Evolutionary conservation across 1,140 invertebrate species (phyloP), one percentile per base, ranked within the genome.

Genomic region (Euwallacea fornicatus): DNA sequence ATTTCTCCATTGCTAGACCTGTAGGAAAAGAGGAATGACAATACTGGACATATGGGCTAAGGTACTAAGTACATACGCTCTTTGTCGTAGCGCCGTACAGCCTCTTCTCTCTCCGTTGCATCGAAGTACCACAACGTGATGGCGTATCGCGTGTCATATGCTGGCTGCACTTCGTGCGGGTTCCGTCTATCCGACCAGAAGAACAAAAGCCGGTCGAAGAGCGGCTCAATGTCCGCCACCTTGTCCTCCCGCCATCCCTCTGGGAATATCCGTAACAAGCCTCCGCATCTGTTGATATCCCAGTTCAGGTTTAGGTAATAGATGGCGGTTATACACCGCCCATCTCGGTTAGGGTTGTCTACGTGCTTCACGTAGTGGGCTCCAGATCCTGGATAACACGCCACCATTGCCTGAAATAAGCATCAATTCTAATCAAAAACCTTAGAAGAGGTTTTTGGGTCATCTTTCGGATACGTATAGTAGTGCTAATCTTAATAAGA

Each of bases 51-150:
- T 4, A 33, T 4, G 21, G 42, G 10, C 42, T 41, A 61, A 64
- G 47, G 3, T n/a, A 11, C 6, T 11, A 50, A 15, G 11, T 50
- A 7, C 83, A 81, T 81, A 85, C 84, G 82, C 82, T 86, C 85
- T 78, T 84, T 85, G 81, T 88, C 86, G 76, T 86, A 89, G 78
- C 87, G 84, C 75, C 84, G 81, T 63, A 88, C 85, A 44, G 93
- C 93, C 77, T 89, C 86, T 78, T 89, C 89, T 76, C 93, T 87
- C 83, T 97, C 94, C 70, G 89, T 87, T 0, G 91, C 88, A 83
- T 97, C 95, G 81, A 96, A 96, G 81, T 98, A 98, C 96, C 96
- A 98, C 50, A 98, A 85, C 11, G 96, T 98, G 53, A 98, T 96
- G 7, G 96, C 95, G 82, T 97, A 97, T 83, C 94, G 91, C 15